These are phyloP conservation scores for Punctoribates punctum DNA, from an alignment of 2,888 invertebrate species.

Conservation along the genomic window DNA sequence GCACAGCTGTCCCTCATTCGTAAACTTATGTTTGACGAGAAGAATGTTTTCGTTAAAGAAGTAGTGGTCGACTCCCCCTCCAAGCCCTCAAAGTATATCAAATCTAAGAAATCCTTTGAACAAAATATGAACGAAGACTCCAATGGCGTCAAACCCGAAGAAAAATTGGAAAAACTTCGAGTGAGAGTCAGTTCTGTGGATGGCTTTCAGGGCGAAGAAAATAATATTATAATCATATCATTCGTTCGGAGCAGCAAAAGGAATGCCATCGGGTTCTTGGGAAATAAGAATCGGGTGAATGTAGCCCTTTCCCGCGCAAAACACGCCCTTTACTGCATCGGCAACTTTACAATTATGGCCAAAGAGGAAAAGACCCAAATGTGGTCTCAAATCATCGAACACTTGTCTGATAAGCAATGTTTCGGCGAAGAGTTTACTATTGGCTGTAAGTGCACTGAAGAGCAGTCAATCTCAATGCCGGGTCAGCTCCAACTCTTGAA, in stretches of 20 bases:
- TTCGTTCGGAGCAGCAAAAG: constrained; percentile 24
- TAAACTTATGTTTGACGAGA: constrained; percentile 40
- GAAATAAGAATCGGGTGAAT: constrained; percentile 24
- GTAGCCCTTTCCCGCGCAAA: constrained; percentile 40
- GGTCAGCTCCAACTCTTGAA: not conserved
- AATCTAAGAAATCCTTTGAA: not conserved
- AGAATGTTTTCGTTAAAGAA: not conserved
- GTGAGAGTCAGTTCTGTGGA: constrained; percentile 35
- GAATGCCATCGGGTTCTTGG: constrained; percentile 34
- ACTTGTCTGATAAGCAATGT: not conserved
- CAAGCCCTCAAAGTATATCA: too few relatives aligned
- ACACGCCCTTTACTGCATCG: constrained; percentile 37
- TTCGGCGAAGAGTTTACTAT: constrained; percentile 4
- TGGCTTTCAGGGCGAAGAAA: constrained; percentile 42
- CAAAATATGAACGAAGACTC: not conserved
- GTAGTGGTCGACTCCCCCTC: too few relatives aligned
- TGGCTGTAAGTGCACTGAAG: constrained; percentile 7
- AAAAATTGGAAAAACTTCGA: not conserved
- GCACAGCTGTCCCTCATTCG: constrained; percentile 50
- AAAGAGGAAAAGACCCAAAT: constrained; percentile 3
- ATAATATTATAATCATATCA: constrained; percentile 39
- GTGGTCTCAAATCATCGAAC: constrained; percentile 2
- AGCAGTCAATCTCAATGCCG: not conserved
- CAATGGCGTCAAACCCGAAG: not conserved
- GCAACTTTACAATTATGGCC: constrained; percentile 35